A percentile compares a stretch with the other conserved stretches of the same genome.
phyloP scores from a whole-genome alignment of 2,888 invertebrate genomes.

The Boloria selene region DNA sequence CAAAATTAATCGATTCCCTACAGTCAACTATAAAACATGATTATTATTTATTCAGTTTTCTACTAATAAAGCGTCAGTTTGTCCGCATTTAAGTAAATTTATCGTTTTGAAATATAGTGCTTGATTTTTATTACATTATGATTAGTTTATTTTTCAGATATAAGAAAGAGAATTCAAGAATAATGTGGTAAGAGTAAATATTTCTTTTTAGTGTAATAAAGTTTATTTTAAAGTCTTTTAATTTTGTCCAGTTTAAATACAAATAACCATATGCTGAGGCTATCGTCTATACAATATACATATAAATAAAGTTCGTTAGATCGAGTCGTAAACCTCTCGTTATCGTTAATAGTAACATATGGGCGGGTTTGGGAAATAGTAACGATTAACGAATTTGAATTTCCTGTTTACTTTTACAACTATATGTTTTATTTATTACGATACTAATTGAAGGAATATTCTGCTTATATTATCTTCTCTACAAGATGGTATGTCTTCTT shows the following conservation, averaged over 20 bases:
- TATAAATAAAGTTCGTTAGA: constrained; percentile 27
- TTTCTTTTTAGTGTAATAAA: too few relatives aligned
- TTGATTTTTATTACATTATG: background rate
- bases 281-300: too few relatives aligned
- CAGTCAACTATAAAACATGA: constrained; percentile 37
- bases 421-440: background rate
- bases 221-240: too few relatives aligned
- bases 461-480: too few relatives aligned
- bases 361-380: constrained; percentile 63
- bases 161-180: too few relatives aligned
- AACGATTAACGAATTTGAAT: constrained; percentile 50
- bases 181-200: background rate
- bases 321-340: constrained; percentile 74
- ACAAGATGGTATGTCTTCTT: too few relatives aligned
- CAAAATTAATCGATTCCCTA: constrained; percentile 77
- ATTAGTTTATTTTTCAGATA: too few relatives aligned
- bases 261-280: constrained; percentile 4
- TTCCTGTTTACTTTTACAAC: constrained; percentile 67
- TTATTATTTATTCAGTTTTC: constrained; percentile 27
- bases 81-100: constrained; percentile 16
- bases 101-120: constrained; percentile 16
- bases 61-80: constrained; percentile 19
- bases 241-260: background rate
- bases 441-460: too few relatives aligned
- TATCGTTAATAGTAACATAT: constrained; percentile 76